phyloP scores from a whole-genome alignment of 2,888 invertebrate genomes.

The Epinotia demarniana region DNA sequence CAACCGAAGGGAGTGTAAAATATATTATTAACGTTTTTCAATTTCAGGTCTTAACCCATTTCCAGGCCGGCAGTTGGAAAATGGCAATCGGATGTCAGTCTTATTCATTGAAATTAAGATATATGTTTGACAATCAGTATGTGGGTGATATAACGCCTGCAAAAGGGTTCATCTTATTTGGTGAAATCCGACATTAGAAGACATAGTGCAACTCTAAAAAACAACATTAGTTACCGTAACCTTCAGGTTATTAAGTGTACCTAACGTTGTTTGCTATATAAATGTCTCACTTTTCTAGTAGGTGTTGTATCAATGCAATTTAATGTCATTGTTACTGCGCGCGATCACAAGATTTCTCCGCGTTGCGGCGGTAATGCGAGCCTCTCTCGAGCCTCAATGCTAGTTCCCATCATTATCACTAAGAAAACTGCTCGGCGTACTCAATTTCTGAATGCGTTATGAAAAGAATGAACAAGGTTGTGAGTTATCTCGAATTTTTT shows the following conservation, averaged over 20 bases:
- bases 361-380: constrained; percentile 54
- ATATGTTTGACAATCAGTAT: too few species aligned
- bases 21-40: background rate
- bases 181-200: background rate
- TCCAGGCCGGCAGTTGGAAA: too few species aligned
- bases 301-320: constrained; percentile 56
- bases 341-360: constrained; percentile 67
- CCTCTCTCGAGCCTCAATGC: constrained; percentile 58
- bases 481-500: constrained; percentile 41
- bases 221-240: background rate
- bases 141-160: too few species aligned
- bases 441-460: constrained; percentile 50
- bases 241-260: constrained; percentile 23
- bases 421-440: constrained; percentile 53
- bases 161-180: background rate
- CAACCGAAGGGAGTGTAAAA: too few species aligned
- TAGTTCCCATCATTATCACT: constrained; percentile 64
- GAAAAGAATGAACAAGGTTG: constrained; percentile 43
- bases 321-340: constrained; percentile 55
- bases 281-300: constrained; percentile 47
- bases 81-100: too few species aligned
- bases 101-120: too few species aligned
- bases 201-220: background rate
- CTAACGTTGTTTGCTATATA: constrained; percentile 44
- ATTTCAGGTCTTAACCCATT: background rate